phyloP scores from a whole-genome alignment of 2,113 vertebrate species.

The Brachypodius melanocephalos region DNA sequence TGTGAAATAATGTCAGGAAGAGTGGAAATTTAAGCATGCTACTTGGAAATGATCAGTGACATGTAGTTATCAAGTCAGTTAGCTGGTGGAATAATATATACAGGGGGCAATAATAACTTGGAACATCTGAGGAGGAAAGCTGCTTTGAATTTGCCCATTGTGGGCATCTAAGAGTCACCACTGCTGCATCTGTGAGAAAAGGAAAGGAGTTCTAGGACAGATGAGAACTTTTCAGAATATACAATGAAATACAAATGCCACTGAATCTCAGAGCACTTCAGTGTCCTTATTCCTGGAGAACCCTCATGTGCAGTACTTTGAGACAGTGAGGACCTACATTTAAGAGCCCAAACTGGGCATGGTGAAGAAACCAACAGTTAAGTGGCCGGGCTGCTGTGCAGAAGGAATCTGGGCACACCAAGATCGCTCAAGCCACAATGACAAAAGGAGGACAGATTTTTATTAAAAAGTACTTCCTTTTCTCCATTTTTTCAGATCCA shows the following conservation, averaged over 20 bases:
- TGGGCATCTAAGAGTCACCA: accelerated
- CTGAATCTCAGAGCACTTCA: neutral
- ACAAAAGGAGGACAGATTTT: neutral
- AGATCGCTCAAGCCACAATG: neutral
- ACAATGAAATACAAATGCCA: neutral
- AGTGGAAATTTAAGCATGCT: neutral
- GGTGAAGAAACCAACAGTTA: neutral
- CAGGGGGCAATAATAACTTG: neutral
- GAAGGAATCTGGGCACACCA: neutral
- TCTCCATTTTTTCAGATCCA: neutral
- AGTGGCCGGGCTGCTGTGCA: neutral
- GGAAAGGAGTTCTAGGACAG: neutral
- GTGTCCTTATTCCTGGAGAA: neutral
- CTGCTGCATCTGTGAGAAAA: neutral
- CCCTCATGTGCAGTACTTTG: neutral
- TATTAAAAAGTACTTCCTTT: neutral
- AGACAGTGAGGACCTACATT: neutral
- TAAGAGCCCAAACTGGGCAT: neutral
- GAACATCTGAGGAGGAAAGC: neutral
- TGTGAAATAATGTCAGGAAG: neutral
- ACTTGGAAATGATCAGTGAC: neutral
- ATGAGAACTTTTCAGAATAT: neutral
- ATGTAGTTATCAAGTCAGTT: neutral
- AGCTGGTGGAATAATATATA: neutral
- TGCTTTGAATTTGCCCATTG: neutral